phyloP scores from a whole-genome alignment of 2,113 vertebrate species.

The Danionella cerebrum region DNA sequence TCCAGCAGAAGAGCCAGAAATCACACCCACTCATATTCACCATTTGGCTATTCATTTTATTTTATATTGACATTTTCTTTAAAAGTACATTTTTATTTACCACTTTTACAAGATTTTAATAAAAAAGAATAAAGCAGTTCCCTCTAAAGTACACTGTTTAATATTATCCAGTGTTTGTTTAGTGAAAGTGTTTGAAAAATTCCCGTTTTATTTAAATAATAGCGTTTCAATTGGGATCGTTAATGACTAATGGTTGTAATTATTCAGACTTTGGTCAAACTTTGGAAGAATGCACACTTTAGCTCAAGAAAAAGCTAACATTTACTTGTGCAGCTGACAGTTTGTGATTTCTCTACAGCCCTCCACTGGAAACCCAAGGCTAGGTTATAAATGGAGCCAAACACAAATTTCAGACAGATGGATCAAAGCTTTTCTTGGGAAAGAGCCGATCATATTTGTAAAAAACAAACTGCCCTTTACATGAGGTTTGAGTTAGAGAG shows the following conservation, averaged over 20 bases:
- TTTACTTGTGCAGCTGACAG: not conserved
- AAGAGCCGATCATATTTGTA: not conserved
- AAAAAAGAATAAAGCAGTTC: too few relatives aligned
- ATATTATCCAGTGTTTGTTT: too few relatives aligned
- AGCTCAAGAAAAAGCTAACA: not conserved
- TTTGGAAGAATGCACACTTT: not conserved
- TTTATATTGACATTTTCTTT: too few relatives aligned
- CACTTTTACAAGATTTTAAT: too few relatives aligned
- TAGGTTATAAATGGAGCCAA: not conserved
- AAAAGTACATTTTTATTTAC: too few relatives aligned
- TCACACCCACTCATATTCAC: too few relatives aligned
- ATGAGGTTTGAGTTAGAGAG: not conserved
- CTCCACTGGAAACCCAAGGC: not conserved
- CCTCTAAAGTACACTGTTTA: too few relatives aligned
- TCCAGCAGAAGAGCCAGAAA: too few relatives aligned
- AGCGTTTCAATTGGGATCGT: not conserved
- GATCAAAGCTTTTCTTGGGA: not conserved
- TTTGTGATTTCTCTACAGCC: not conserved
- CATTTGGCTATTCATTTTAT: too few relatives aligned
- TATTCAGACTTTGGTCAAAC: not conserved
- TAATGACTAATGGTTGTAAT: conserved; percentile 2
- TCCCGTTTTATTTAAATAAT: too few relatives aligned
- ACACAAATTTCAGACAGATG: not conserved
- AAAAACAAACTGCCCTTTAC: not conserved
- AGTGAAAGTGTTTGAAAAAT: too few relatives aligned